Base-by-base conservation (phyloP, 1,140 invertebrate genomes). In the Diorhabda carinulata region DNA sequence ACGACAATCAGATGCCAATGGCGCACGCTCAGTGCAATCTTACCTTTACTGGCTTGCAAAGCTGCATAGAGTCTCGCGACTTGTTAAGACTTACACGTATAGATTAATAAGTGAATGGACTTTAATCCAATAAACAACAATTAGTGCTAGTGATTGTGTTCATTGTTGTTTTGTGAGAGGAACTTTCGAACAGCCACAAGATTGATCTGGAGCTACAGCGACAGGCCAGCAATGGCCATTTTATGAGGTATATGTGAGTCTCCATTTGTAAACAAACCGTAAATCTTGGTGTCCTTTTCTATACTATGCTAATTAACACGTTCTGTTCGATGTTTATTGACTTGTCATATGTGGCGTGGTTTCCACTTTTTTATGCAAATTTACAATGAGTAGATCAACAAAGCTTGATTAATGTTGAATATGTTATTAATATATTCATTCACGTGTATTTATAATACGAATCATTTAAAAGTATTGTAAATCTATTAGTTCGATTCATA, bases 121-220 rank as follows among this genome's bases (percentile, higher is more conserved):
- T 43, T 56, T 70, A 45, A 61, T 40, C 67, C 9, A 44, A 64
- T 57, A 64, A 62, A 67, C 25, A 56, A 69, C 67, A 63, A 64
- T 69, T 64, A 25, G 67, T 72, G 70, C 66, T 60, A 66, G 68
- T 72, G 65, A 66, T 67, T 66, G 67, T 66, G 61, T 67, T 63
- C 64, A 62, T 68, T 71, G 58, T 64, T 25, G 6, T 52, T 52
- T 69, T 66, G 69, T 71, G 68, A 66, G 61, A 8, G n/a, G 65
- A 9, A 71, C 66, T 69, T 5, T 52, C 6, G 57, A 65, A 79
- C 79, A 69, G 78, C 78, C 70, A 78, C 80, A 81, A 79, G 76
- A 81, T 80, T 80, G 80, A 81, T 80, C 79, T 81, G 74, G 79
- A 81, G 70, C 75, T 81, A 73, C 80, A 81, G 66, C 69, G 80